These are phyloP conservation scores for Notospermus geniculatus DNA, from an alignment of 1,140 invertebrate genomes.

Conservation along the genomic window DNA sequence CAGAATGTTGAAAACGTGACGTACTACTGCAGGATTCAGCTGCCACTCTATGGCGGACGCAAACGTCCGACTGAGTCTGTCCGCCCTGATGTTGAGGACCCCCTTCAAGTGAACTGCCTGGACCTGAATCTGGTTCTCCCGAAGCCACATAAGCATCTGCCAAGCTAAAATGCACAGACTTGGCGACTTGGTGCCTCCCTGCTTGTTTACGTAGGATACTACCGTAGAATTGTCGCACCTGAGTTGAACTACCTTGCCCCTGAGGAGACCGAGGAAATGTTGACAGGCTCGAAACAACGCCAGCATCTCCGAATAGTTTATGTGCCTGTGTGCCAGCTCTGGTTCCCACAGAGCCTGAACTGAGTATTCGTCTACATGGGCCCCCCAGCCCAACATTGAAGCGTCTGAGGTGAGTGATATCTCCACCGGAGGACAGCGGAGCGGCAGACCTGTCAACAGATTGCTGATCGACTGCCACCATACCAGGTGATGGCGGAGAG, in stretches of 20 bases:
- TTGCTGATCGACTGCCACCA: slow-evolving; percentile 14
- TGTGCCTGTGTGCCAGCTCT: neutral
- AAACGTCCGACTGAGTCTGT: neutral
- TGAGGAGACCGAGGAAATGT: too few species aligned
- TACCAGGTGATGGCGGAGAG: slow-evolving; percentile 10
- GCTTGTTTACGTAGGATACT: neutral
- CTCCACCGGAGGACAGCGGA: slow-evolving; percentile 5
- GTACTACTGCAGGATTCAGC: too few species aligned
- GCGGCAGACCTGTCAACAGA: slow-evolving; percentile 17
- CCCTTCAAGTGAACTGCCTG: neutral
- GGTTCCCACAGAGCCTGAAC: slow-evolving; percentile 1
- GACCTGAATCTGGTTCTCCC: neutral
- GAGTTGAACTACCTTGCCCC: neutral
- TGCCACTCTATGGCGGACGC: neutral
- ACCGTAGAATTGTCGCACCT: slow-evolving; percentile 2
- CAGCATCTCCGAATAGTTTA: slow-evolving; percentile 5
- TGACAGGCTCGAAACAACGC: too few species aligned
- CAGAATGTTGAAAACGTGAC: too few species aligned
- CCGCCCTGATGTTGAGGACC: neutral
- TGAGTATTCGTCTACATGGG: slow-evolving; percentile 5
- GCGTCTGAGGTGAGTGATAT: slow-evolving; percentile 18
- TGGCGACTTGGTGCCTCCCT: neutral
- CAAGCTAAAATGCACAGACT: neutral
- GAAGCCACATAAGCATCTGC: neutral
- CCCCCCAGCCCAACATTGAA: slow-evolving; percentile 16